These are phyloP conservation scores for Melitaea athalia DNA, from an alignment of 2,888 invertebrate species.

Conservation along the genomic window DNA sequence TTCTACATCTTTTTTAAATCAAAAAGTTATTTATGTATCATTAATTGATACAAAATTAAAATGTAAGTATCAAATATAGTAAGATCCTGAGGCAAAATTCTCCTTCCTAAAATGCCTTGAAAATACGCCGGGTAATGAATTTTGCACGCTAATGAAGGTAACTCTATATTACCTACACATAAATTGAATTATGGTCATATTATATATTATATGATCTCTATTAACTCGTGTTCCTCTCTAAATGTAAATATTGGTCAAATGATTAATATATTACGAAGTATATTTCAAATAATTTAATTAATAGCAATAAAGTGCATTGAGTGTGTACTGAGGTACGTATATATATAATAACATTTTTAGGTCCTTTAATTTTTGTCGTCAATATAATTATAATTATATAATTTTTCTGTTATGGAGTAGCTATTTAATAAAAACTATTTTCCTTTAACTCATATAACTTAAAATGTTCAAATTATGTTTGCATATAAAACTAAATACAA, in stretches of 20 bases:
- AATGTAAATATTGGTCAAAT: conserved; percentile 1
- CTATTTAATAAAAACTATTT: background rate
- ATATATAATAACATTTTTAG: background rate
- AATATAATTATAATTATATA: too few species aligned
- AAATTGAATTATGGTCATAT: conserved; percentile 8
- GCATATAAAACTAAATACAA: too few species aligned
- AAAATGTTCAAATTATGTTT: too few species aligned
- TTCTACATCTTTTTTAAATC: background rate
- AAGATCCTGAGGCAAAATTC: background rate
- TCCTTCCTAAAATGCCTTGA: background rate
- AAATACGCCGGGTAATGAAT: conserved; percentile 3
- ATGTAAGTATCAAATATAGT: background rate
- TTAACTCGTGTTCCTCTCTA: background rate
- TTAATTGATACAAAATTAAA: background rate
- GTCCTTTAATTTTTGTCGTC: background rate
- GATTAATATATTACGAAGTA: background rate
- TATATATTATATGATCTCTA: background rate
- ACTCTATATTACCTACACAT: conserved; percentile 10
- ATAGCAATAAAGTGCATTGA: too few species aligned
- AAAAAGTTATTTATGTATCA: background rate
- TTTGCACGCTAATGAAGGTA: conserved; percentile 11
- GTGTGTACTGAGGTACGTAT: too few species aligned
- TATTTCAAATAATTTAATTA: background rate
- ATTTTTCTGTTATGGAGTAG: background rate
- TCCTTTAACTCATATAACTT: too few species aligned